A percentile compares a stretch with the other conserved stretches of the same genome.
phyloP scores from a whole-genome alignment of 2,797 vertebrate genomes.

The Nyctalus aviator region DNA sequence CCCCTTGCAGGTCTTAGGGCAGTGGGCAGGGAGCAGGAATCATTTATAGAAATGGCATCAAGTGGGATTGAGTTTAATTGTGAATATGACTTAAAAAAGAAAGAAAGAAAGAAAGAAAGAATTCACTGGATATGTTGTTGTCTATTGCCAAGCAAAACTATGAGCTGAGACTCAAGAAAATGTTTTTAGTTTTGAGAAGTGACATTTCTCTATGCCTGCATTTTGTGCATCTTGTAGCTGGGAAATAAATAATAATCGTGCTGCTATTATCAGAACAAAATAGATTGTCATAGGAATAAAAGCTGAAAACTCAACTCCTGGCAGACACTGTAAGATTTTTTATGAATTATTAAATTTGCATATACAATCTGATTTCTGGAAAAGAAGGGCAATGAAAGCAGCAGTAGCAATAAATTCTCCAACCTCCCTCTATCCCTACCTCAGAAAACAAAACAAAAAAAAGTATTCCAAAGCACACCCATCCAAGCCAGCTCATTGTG shows the following conservation, averaged over 20 bases:
- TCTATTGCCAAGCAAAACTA: not conserved
- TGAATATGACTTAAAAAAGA: not conserved
- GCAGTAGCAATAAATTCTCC: not conserved
- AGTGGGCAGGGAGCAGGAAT: not conserved
- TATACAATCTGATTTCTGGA: not conserved
- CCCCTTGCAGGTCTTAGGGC: too few relatives aligned
- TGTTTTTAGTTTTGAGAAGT: not conserved
- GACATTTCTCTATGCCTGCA: not conserved
- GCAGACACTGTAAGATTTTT: not conserved
- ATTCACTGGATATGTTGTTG: not conserved
- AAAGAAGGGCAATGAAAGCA: not conserved
- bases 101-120: not conserved
- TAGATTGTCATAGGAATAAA: not conserved
- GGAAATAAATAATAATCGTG: not conserved
- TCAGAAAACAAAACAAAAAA: not conserved
- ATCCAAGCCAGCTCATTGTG: rapidly evolving
- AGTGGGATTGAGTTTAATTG: not conserved
- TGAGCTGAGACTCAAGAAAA: not conserved
- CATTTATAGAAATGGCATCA: not conserved
- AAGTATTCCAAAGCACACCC: not conserved
- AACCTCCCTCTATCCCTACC: not conserved
- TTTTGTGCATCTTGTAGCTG: not conserved
- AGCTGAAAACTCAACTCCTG: not conserved
- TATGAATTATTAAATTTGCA: not conserved
- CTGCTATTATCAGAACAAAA: not conserved